phyloP scores from a whole-genome alignment of 2,113 vertebrate genomes.

The Pedionomus torquatus region DNA sequence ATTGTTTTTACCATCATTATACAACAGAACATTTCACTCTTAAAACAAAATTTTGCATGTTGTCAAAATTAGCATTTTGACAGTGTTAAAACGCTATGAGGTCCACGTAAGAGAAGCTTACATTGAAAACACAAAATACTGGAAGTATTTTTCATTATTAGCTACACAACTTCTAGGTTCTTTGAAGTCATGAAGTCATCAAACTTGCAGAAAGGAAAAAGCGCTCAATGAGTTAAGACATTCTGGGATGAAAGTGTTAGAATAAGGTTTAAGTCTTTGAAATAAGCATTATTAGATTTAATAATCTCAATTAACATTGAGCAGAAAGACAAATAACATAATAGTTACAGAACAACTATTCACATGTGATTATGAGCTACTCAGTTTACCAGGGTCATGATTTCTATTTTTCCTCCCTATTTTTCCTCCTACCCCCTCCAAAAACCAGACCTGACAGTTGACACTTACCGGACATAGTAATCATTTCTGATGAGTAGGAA shows the following conservation, averaged over 20 bases:
- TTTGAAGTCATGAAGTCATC: neutral
- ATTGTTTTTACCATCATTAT: neutral
- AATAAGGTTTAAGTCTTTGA: neutral
- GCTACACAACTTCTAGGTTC: neutral
- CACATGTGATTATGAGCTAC: neutral
- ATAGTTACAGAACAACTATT: neutral
- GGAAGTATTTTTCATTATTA: neutral
- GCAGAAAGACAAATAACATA: neutral
- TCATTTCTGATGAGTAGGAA: slow-evolving; percentile 95
- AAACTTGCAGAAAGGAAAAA: neutral
- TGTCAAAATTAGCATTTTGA: neutral
- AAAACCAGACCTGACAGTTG: neutral
- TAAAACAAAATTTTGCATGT: neutral
- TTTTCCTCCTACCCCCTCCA: accelerated
- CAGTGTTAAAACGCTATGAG: neutral
- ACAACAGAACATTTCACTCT: neutral
- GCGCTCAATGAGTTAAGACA: neutral
- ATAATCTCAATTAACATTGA: neutral
- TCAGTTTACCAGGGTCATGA: neutral
- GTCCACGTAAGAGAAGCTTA: neutral
- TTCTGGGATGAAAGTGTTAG: neutral
- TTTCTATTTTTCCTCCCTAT: neutral
- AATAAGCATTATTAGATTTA: neutral
- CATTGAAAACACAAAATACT: neutral
- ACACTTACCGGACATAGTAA: slow-evolving; percentile 91